Evolutionary conservation across 2,797 vertebrate genomes (phyloP).

Genomic region (Aratinga solstitialis): DNA sequence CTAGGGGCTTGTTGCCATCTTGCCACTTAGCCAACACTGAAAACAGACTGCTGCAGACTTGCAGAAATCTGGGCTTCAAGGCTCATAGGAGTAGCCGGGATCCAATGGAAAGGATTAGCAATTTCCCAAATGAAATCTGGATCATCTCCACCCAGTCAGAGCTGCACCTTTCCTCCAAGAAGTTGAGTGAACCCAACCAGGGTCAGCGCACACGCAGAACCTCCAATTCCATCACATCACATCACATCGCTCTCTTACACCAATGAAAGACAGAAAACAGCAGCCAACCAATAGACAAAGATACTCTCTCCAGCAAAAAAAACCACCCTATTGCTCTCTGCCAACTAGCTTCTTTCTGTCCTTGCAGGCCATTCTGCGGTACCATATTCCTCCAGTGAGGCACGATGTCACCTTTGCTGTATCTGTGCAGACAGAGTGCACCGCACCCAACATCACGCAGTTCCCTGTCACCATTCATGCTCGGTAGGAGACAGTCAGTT

Average conservation of each 20-base stretch:
- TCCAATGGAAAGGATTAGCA: neutral
- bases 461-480: constrained; percentile 41
- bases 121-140: neutral
- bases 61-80: neutral
- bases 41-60: neutral
- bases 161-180: neutral
- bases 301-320: neutral
- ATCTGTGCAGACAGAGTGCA: constrained; percentile 24
- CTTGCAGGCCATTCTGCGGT: constrained; percentile 56
- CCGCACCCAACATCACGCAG: neutral
- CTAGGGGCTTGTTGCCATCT: neutral
- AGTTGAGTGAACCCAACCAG: neutral
- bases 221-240: accelerated
- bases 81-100: neutral
- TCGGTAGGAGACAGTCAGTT: constrained; percentile 11
- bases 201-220: neutral
- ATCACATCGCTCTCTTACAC: neutral
- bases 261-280: neutral
- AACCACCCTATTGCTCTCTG: neutral
- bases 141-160: neutral
- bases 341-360: neutral
- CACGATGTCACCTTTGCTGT: constrained; percentile 31
- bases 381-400: constrained; percentile 52
- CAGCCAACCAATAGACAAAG: neutral
- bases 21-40: neutral